These are phyloP conservation scores for Suncus etruscus DNA, from an alignment of 2,113 vertebrate genomes.

Conservation along the genomic window DNA sequence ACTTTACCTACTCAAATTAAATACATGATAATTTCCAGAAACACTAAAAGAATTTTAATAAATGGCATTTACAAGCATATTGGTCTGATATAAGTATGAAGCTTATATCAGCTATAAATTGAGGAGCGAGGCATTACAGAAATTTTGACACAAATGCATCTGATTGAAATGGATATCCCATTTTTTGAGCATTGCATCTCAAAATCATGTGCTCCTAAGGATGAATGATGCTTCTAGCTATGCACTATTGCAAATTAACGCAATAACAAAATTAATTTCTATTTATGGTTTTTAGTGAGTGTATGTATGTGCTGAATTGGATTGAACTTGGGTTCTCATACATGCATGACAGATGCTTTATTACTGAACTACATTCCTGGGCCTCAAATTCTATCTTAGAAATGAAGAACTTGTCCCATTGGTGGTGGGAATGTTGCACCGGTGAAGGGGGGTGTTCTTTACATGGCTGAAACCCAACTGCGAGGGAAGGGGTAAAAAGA, in stretches of 20 bases:
- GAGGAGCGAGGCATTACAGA: background rate
- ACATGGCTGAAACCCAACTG: no score
- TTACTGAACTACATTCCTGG: no score
- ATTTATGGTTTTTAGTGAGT: background rate
- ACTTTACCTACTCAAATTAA: conserved; percentile 4
- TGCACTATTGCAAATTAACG: background rate
- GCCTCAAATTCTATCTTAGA: no score
- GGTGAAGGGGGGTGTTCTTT: no score
- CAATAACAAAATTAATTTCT: background rate
- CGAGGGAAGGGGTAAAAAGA: background rate
- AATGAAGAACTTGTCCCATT: background rate
- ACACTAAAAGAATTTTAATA: conserved; percentile 40
- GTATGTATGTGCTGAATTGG: no score
- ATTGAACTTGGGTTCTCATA: no score
- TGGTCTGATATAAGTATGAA: background rate
- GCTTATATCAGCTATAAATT: background rate
- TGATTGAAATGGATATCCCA: background rate
- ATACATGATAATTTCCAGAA: conserved; percentile 9
- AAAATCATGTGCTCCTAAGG: background rate
- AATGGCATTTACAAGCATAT: conserved; percentile 1
- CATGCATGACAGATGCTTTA: no score
- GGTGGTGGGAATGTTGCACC: no score
- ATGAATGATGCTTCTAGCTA: background rate
- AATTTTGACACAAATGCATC: background rate
- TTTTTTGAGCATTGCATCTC: background rate